phyloP scores from a whole-genome alignment of 2,113 vertebrate genomes.

The Rhodinocichla rosea region DNA sequence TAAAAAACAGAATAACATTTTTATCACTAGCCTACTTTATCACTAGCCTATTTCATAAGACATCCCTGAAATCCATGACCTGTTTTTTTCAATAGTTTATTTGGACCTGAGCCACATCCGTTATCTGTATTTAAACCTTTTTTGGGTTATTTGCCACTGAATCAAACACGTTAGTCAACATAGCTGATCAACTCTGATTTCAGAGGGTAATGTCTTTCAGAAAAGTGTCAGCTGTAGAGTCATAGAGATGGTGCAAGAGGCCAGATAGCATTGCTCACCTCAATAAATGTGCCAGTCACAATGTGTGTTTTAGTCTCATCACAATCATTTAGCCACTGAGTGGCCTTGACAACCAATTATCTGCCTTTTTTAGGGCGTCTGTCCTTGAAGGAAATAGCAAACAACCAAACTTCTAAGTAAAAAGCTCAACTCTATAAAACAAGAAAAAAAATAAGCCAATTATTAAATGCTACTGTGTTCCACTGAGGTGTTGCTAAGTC shows the following conservation, averaged over 20 bases:
- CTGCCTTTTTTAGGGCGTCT: neutral
- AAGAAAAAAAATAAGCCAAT: neutral
- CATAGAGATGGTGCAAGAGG: fast-evolving
- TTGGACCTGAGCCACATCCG: neutral
- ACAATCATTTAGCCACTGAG: neutral
- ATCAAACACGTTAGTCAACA: neutral
- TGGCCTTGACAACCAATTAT: neutral
- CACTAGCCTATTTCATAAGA: neutral
- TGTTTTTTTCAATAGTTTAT: neutral
- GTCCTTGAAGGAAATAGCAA: neutral
- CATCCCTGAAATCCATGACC: neutral
- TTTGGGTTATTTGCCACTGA: neutral
- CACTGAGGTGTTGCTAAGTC: neutral
- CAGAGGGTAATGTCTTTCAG: neutral
- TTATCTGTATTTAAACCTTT: neutral
- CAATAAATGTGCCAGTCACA: neutral
- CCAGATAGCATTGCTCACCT: neutral
- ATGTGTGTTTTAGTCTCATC: neutral
- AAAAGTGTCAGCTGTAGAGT: neutral
- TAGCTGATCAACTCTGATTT: neutral
- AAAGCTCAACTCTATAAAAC: neutral
- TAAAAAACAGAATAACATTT: neutral
- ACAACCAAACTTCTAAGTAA: neutral
- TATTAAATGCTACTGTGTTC: neutral
- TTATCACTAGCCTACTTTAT: neutral